Percentiles rank a stretch among this genome's conserved stretches.
Evolutionary conservation across 2,113 vertebrate genomes (phyloP).

Genomic region (Eolophus roseicapilla): DNA sequence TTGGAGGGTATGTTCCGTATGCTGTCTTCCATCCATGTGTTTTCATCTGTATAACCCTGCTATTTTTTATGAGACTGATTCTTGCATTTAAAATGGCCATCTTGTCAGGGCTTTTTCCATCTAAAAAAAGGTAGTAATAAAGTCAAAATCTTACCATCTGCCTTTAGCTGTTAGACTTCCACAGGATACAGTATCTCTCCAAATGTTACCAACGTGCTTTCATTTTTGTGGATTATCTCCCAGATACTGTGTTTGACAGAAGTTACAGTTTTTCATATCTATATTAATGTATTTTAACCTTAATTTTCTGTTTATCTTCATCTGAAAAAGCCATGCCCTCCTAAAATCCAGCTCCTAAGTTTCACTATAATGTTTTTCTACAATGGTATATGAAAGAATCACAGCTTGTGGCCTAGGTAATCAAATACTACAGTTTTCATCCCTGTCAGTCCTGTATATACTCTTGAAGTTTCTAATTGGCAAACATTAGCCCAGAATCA

Average conservation of each 20-base stretch:
- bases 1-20: background rate
- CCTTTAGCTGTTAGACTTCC: background rate
- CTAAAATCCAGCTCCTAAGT: background rate
- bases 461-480: background rate
- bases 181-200: background rate
- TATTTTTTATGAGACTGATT: background rate
- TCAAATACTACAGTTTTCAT: background rate
- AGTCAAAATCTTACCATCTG: background rate
- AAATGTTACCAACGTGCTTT: background rate
- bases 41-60: background rate
- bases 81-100: background rate
- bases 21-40: background rate
- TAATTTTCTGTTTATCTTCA: background rate
- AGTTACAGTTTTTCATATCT: background rate
- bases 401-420: background rate
- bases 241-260: background rate
- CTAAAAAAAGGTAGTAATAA: background rate
- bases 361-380: background rate
- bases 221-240: background rate
- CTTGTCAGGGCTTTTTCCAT: rapidly evolving
- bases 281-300: background rate
- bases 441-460: background rate
- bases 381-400: background rate
- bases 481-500: background rate
- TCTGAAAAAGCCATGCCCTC: background rate